Conservation (phyloP, 2,113 vertebrate species). For the Microtus montanus region DNA sequence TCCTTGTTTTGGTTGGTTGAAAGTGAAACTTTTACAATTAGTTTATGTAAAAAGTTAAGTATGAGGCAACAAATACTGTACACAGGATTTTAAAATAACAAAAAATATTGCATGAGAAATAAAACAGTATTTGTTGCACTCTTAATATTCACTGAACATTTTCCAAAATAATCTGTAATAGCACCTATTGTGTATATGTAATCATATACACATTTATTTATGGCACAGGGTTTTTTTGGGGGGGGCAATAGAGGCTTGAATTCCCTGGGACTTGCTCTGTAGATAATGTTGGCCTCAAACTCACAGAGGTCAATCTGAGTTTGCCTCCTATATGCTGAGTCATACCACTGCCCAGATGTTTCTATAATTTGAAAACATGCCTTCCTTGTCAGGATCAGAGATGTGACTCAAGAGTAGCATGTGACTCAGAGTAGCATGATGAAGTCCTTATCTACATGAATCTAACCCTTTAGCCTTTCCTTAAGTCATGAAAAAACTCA, state of each 20-base stretch:
- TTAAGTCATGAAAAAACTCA: neutral
- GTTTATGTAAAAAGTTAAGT: neutral
- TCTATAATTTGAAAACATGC: neutral
- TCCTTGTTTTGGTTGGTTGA: neutral
- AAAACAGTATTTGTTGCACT: neutral
- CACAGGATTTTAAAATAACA: neutral
- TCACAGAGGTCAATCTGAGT: neutral
- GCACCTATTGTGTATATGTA: neutral
- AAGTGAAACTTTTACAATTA: neutral
- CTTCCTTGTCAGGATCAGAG: neutral
- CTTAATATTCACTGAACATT: neutral
- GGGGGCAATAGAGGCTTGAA: neutral
- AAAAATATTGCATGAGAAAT: neutral
- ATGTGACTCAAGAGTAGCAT: neutral
- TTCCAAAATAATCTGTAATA: neutral
- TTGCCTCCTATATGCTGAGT: neutral
- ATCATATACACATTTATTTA: neutral
- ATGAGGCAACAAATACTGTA: neutral
- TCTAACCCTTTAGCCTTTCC: neutral
- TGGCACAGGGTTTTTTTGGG: neutral
- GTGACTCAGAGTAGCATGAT: neutral
- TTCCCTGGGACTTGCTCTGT: neutral
- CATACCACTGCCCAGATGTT: neutral
- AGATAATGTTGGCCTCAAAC: neutral
- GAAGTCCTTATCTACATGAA: neutral